Evolutionary conservation across 2,888 invertebrate genomes (phyloP).

Genomic region (Belgica antarctica): DNA sequence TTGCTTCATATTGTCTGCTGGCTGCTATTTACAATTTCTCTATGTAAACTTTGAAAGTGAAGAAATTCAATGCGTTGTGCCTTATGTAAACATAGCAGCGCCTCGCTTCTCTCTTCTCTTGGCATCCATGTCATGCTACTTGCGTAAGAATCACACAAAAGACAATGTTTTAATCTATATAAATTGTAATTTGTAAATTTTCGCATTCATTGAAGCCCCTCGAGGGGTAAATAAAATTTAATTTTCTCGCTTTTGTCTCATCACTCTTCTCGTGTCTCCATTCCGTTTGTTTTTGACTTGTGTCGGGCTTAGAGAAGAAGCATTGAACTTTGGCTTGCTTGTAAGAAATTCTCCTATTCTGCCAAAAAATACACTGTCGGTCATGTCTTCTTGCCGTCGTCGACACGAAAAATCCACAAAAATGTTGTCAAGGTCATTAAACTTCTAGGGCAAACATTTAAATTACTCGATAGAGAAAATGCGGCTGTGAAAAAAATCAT

Average conservation of each 20-base stretch:
- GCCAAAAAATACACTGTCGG: no score
- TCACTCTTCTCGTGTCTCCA: background rate
- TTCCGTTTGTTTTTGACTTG: no score
- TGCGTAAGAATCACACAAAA: conserved; percentile 1
- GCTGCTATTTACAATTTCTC: conserved; percentile 35
- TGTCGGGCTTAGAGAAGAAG: no score
- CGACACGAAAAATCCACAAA: conserved; percentile 17
- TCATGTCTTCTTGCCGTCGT: background rate
- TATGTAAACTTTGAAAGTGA: conserved; percentile 41
- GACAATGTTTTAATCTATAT: conserved; percentile 23
- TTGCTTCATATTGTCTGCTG: conserved; percentile 32
- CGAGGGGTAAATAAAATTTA: conserved; percentile 24
- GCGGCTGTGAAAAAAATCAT: conserved; percentile 13
- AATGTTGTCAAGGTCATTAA: conserved; percentile 40
- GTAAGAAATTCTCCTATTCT: background rate
- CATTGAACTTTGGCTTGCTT: background rate
- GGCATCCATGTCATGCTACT: background rate
- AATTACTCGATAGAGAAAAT: background rate
- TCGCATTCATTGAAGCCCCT: background rate
- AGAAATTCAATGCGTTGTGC: conserved; percentile 32
- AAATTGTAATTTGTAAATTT: conserved; percentile 20
- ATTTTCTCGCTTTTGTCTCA: conserved; percentile 31
- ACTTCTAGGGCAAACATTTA: conserved; percentile 22
- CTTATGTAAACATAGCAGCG: conserved; percentile 36
- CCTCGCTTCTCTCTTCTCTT: background rate